Conservation (phyloP, 37 sponge, comb jelly and placozoan species). For the Diacarnus erythraeanus region DNA sequence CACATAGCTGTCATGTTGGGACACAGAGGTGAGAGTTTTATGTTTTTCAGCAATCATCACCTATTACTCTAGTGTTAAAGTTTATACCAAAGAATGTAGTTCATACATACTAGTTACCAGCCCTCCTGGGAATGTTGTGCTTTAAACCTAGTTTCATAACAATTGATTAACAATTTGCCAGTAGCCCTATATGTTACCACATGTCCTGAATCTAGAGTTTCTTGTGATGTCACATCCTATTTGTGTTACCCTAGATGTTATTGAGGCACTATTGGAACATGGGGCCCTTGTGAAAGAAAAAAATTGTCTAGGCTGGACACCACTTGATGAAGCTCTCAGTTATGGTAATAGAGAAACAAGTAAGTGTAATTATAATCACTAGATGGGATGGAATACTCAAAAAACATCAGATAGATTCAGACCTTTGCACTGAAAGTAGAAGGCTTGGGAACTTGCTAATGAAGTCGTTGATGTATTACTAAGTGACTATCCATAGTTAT, state of each 20-base stretch:
- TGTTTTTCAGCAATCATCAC: too few relatives aligned
- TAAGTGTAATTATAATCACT: slow-evolving; percentile 45
- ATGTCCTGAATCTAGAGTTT: too few relatives aligned
- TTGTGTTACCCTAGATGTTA: slow-evolving; percentile 23
- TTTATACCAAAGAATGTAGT: too few relatives aligned
- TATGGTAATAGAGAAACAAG: slow-evolving; percentile 82
- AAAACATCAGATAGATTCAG: not conserved
- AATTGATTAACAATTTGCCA: too few relatives aligned
- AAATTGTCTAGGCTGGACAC: slow-evolving; percentile 86
- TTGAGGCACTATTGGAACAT: slow-evolving; percentile 54
- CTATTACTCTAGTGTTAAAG: too few relatives aligned
- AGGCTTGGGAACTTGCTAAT: not conserved
- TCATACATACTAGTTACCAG: too few relatives aligned
- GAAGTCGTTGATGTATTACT: not conserved
- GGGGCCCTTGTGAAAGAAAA: slow-evolving; percentile 79
- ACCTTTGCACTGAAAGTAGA: not conserved
- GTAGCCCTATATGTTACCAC: too few relatives aligned
- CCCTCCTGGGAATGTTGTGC: too few relatives aligned
- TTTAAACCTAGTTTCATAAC: too few relatives aligned
- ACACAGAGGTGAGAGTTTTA: slow-evolving; percentile 50
- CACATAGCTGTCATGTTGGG: slow-evolving; percentile 89
- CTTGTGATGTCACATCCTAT: too few relatives aligned
- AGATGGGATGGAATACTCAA: not conserved
- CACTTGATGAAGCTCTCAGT: slow-evolving; percentile 90
- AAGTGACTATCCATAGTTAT: too few relatives aligned